Evolutionary conservation across 2,113 vertebrate species (phyloP).

Genomic region (Lonchura striata): DNA sequence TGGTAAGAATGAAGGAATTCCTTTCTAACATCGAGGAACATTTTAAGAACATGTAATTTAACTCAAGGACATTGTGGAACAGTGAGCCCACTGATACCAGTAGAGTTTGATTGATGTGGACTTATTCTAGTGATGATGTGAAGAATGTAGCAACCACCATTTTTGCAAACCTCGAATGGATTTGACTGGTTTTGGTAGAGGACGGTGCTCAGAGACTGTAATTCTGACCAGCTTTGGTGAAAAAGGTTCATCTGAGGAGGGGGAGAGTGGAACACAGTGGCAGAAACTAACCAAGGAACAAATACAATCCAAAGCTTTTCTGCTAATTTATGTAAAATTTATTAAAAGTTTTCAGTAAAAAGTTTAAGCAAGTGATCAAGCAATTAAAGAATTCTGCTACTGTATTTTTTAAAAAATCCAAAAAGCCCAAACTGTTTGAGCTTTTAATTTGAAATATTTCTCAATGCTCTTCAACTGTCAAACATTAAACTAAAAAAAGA

Average conservation of each 20-base stretch:
- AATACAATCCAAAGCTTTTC: background rate
- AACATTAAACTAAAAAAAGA: background rate
- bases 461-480: background rate
- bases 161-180: background rate
- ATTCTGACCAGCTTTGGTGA: background rate
- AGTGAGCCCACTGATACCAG: background rate
- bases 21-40: background rate
- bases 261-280: background rate
- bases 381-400: background rate
- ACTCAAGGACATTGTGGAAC: background rate
- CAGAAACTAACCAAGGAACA: background rate
- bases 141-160: background rate
- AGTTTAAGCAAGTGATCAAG: background rate
- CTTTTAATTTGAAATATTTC: background rate
- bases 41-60: background rate
- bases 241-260: background rate
- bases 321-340: background rate
- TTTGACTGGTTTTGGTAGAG: background rate
- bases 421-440: background rate
- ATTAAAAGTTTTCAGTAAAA: background rate
- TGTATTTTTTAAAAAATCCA: background rate
- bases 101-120: background rate
- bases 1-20: background rate
- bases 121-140: accelerated
- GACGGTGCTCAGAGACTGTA: background rate